Evolutionary conservation across 2,113 vertebrate genomes (phyloP).

Genomic region (Isurus oxyrinchus): DNA sequence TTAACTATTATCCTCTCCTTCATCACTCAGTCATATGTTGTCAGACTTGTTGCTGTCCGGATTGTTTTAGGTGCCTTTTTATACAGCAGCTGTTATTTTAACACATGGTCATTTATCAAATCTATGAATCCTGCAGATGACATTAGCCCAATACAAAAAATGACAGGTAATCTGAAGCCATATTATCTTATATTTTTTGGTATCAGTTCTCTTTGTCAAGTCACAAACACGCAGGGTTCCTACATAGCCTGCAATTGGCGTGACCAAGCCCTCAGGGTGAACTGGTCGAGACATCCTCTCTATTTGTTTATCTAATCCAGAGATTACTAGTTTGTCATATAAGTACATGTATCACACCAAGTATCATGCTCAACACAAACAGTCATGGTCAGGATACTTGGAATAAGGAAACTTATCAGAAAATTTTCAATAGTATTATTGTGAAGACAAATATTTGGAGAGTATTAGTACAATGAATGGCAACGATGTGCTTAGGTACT

Average conservation of each 20-base stretch:
- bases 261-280: slow-evolving; percentile 16
- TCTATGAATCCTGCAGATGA: slow-evolving; percentile 41
- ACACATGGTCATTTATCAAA: slow-evolving; percentile 49
- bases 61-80: slow-evolving; percentile 42
- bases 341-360: slow-evolving; percentile 3
- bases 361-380: background rate
- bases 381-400: background rate
- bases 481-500: background rate
- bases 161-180: slow-evolving; percentile 45
- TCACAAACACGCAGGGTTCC: slow-evolving; percentile 1
- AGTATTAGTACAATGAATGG: background rate
- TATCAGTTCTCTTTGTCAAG: slow-evolving; percentile 32
- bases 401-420: slow-evolving; percentile 5
- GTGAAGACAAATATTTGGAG: background rate
- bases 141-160: slow-evolving; percentile 41
- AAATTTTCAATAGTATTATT: background rate
- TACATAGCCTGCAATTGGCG: slow-evolving; percentile 14
- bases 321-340: slow-evolving; percentile 29
- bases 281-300: slow-evolving; percentile 19
- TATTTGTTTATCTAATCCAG: slow-evolving; percentile 24
- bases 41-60: slow-evolving; percentile 44
- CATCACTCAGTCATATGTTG: slow-evolving; percentile 39
- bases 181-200: slow-evolving; percentile 41
- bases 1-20: slow-evolving; percentile 42
- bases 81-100: slow-evolving; percentile 47